A percentile compares a stretch with the other conserved stretches of the same genome.
phyloP scores from a whole-genome alignment of 2,797 vertebrate species.

The Cossypha dichroa region DNA sequence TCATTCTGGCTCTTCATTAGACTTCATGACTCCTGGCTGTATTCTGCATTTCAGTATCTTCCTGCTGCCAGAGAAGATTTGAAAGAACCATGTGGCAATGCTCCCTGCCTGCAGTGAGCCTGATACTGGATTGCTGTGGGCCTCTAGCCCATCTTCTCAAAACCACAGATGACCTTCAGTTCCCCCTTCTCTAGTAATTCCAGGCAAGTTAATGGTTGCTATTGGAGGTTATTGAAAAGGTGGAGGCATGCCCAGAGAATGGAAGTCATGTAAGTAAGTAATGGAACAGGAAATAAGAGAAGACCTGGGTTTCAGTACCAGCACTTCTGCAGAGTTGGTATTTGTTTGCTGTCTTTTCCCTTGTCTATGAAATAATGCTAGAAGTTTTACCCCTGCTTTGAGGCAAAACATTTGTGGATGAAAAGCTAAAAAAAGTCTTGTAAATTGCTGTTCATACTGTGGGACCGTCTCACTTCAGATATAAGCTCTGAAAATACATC shows the following conservation, averaged over 20 bases:
- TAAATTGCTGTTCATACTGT: neutral
- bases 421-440: neutral
- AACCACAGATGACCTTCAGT: constrained; percentile 28
- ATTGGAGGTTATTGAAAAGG: constrained; percentile 35
- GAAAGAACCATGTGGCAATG: neutral
- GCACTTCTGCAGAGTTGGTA: neutral
- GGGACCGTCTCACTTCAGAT: neutral
- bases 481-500: neutral
- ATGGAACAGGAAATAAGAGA: neutral
- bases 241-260: constrained; percentile 27
- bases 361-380: neutral
- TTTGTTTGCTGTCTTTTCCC: neutral
- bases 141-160: constrained; percentile 36
- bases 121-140: constrained; percentile 31
- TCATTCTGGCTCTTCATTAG: constrained; percentile 59
- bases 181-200: constrained; percentile 28
- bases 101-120: constrained; percentile 10
- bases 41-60: constrained; percentile 14
- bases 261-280: constrained; percentile 9
- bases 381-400: neutral
- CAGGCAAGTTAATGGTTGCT: constrained; percentile 27
- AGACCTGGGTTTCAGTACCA: neutral
- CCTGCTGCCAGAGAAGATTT: constrained; percentile 36
- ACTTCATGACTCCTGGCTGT: constrained; percentile 49
- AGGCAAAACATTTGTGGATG: neutral